A percentile compares a stretch with the other conserved stretches of the same genome.
phyloP scores from a whole-genome alignment of 2,888 invertebrate genomes.

The Ichneumon xanthorius region DNA sequence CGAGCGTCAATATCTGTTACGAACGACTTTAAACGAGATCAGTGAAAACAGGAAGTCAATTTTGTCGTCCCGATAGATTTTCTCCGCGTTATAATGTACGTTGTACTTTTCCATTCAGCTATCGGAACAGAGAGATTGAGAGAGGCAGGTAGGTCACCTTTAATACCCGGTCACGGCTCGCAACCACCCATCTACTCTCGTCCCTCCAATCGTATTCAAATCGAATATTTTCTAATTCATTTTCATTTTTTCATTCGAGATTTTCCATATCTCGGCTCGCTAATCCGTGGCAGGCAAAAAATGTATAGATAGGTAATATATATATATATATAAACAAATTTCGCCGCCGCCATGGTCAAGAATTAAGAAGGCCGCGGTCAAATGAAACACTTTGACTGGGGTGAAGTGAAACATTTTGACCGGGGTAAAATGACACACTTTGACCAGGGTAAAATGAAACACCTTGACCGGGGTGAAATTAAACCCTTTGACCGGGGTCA shows the following conservation, averaged over 20 bases:
- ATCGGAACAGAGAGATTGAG: slow-evolving; percentile 3
- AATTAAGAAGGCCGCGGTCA: too few relatives aligned
- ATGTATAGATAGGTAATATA: not conserved
- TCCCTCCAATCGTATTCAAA: not conserved
- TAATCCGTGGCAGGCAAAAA: too few relatives aligned
- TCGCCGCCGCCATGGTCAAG: too few relatives aligned
- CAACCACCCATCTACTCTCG: not conserved
- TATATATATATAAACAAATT: not conserved
- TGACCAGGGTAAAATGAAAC: too few relatives aligned
- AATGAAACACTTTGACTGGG: too few relatives aligned
- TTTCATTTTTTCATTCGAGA: not conserved
- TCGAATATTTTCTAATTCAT: not conserved
- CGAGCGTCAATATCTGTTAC: not conserved
- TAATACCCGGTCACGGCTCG: slow-evolving; percentile 28
- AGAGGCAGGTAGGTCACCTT: slow-evolving; percentile 49
- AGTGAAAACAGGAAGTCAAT: slow-evolving; percentile 13
- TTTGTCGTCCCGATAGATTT: slow-evolving; percentile 19
- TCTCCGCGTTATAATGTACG: slow-evolving; percentile 8
- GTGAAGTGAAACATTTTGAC: too few relatives aligned
- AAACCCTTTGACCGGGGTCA: too few relatives aligned
- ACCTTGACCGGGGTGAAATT: too few relatives aligned
- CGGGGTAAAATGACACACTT: too few relatives aligned
- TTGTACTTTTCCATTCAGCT: slow-evolving; percentile 14
- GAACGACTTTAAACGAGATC: slow-evolving; percentile 16
- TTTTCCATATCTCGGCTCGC: too few relatives aligned